Evolutionary conservation across 2,888 invertebrate species (phyloP), one percentile per base, ranked within the genome.

Genomic region (Drosophila nr. perissopoda): DNA sequence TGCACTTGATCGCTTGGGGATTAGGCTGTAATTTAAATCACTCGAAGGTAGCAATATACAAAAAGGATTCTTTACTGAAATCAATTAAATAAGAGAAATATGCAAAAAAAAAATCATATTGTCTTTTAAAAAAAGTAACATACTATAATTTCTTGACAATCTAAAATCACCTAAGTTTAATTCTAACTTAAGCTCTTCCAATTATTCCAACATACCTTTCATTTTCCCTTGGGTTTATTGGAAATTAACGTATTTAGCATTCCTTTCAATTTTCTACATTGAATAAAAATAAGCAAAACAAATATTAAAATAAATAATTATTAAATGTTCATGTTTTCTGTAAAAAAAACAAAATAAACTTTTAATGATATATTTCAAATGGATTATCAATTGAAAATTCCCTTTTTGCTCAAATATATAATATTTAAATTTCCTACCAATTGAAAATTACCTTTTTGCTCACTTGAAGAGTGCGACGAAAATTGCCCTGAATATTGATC

Each of bases 1-100:
- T 82, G 82, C 85, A 82, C 86, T 82, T 83, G 80, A 86, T 76
- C 68, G 48, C 70, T 56, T 58, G 40, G 61, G 78, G 75, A 82
- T 78, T 80, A 82, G 63, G 51, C 66, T 69, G 69, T 62, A 67
- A 75, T 71, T 62, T 57, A 27, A 27, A 58, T 42, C 25, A 13
- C n/a, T 21, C 21, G 42, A 59, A 63, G 52, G 62, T 63, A 25
- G 16, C 4, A 25, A 16, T 25, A 8, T 49, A 5, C 5, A 10
- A 42, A 0, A 42, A 42, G 5, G 2, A 42, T 42, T 42, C 11
- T 21, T 21, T 11, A 21, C 6, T 42, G 11, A 42, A 42, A 21
- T 13, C 11, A 21, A 25, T 16, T 25, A 45, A 25, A 25, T 25
- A 21, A 45, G 3, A 4, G 2, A 13, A 21, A 21, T 42, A 42